Conservation (phyloP, 2,888 invertebrate species). For the Spisula subtruncata region DNA sequence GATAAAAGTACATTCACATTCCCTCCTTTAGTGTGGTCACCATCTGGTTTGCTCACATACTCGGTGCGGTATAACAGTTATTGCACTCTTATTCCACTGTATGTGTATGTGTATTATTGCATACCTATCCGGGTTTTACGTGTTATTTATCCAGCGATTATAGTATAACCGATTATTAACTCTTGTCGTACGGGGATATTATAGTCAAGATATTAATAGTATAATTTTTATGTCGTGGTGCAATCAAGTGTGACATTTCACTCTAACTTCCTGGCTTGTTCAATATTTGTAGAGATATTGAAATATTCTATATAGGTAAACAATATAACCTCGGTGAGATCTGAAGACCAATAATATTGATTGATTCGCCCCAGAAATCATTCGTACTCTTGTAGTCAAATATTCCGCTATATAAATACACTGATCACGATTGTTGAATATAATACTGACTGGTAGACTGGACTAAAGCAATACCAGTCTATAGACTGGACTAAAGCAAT, state of each 20-base stretch:
- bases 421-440: constrained; percentile 21
- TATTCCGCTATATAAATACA: constrained; percentile 22
- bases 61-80: too few relatives aligned
- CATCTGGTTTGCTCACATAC: too few relatives aligned
- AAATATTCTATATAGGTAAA: not conserved
- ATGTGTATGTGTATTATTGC: too few relatives aligned
- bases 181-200: not conserved
- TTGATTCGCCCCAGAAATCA: not conserved
- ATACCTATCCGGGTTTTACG: not conserved
- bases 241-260: not conserved
- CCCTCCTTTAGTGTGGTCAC: too few relatives aligned
- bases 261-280: not conserved
- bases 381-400: not conserved
- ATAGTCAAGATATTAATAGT: too few relatives aligned
- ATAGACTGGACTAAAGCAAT: not conserved
- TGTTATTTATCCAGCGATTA: not conserved
- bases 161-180: not conserved
- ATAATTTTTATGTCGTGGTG: not conserved
- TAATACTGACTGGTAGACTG: not conserved
- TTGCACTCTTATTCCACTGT: too few relatives aligned
- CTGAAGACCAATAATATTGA: not conserved
- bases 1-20: too few relatives aligned
- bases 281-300: not conserved
- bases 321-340: not conserved
- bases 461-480: not conserved